Base-by-base conservation (phyloP, 2,113 vertebrate species). In the Oceanodroma tethys region DNA sequence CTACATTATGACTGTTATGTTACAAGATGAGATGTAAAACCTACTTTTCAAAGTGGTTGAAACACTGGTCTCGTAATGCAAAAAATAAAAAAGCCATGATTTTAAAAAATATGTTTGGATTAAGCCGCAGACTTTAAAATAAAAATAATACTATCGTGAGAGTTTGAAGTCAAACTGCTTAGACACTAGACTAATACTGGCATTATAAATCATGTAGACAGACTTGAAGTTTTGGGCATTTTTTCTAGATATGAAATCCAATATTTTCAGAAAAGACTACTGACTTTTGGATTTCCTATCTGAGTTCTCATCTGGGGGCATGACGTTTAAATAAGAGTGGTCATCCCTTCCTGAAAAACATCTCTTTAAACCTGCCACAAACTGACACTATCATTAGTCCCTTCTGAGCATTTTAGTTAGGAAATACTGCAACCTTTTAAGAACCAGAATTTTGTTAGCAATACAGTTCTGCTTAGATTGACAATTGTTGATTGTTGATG, bases 311-410 rank as follows among this genome's bases (percentile, higher is more conserved):
- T 59, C 2, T 59, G 3, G 8, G 9, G 6, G 1, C 1, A 3
- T 50, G 21, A 47, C 26, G 5, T 55, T 65, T 67, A 34, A 75
- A 19, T 26, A 75, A 74, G 2, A 0, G 0, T 43, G 9, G 26
- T 47, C 10, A 53, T n/a, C 6, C 3, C 8, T 72, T 92, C 43
- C 23, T 67, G n/a, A 56, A 85, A 89, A 85, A n/a, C 10, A 32
- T n/a, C 32, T 84, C 21, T 89, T 72, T 78, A 72, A 65, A 6
- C 12, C 50, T 90, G 40, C 13, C 66, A 48, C 34, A 58, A 81
- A 36, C 18, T 81, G 45, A 48, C 45, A n/a, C 7, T 67, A n/a
- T 29, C 12, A 52, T 83, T 43, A 65, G 40, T 63, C 20, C n/a
- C 6, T 32, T 72, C 29, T 56, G 40, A 86, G 23, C 17, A 56